Percentiles rank a stretch among this genome's conserved stretches.
phyloP scores from a whole-genome alignment of 2,797 vertebrate species.

The Rhynchonycteris naso region DNA sequence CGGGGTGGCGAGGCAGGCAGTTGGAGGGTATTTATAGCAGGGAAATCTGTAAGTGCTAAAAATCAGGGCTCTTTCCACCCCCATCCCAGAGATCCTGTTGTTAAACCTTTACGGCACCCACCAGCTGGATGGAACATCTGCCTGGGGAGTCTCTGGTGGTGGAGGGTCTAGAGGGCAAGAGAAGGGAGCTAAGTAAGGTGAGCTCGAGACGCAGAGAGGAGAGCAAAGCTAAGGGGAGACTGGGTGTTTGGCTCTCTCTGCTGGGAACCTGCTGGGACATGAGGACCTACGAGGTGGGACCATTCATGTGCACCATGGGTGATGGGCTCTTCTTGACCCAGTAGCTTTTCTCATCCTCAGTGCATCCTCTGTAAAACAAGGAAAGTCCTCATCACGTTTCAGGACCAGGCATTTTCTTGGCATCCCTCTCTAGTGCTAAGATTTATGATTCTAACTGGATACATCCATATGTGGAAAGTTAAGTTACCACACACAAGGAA shows the following conservation, averaged over 20 bases:
- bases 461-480: not conserved
- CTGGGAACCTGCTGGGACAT: not conserved
- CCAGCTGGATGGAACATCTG: not conserved
- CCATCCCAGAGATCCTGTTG: not conserved
- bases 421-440: not conserved
- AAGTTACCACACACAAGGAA: not conserved
- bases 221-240: not conserved
- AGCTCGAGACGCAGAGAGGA: not conserved
- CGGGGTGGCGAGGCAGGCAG: too few species aligned
- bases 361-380: not conserved
- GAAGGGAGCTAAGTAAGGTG: not conserved
- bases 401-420: not conserved
- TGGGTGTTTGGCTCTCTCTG: accelerated
- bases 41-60: not conserved
- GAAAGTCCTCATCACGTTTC: not conserved
- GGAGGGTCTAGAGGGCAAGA: not conserved
- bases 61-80: not conserved
- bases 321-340: not conserved
- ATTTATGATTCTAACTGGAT: not conserved
- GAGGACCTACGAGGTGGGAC: not conserved
- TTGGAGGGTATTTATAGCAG: not conserved
- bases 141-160: not conserved
- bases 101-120: not conserved
- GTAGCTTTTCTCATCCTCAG: not conserved
- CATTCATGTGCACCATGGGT: accelerated